Percentiles rank a stretch among this genome's conserved stretches.
These are phyloP conservation scores for Glyphotaelius pellucidus DNA, from an alignment of 2,888 invertebrate species.

Conservation along the genomic window DNA sequence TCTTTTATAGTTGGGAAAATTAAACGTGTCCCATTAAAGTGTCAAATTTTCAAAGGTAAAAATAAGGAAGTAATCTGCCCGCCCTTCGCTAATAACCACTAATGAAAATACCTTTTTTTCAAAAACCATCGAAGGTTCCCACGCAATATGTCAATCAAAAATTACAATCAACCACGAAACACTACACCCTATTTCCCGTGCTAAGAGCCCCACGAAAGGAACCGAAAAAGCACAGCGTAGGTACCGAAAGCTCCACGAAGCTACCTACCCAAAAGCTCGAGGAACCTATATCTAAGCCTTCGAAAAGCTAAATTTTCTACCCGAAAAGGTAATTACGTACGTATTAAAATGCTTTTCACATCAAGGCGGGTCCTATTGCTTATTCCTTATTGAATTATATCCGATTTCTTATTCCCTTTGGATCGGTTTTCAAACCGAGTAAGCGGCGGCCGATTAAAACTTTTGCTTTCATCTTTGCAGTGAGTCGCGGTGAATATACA, in stretches of 20 bases:
- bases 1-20: background rate
- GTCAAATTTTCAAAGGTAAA: background rate
- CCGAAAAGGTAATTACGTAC: constrained; percentile 47
- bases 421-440: constrained; percentile 3
- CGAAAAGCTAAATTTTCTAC: background rate
- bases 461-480: background rate
- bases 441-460: background rate
- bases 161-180: constrained; percentile 50
- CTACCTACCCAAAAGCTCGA: background rate
- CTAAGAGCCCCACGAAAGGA: constrained; percentile 33
- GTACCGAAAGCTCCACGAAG: background rate
- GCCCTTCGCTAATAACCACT: background rate
- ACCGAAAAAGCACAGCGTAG: background rate
- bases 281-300: background rate
- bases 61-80: constrained; percentile 8
- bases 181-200: constrained; percentile 49
- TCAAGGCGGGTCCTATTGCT: constrained; percentile 28
- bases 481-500: background rate
- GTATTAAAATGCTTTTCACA: constrained; percentile 9
- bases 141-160: constrained; percentile 51
- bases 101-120: background rate
- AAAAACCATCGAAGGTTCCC: constrained; percentile 32
- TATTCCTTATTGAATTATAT: constrained; percentile 49
- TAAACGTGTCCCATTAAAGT: background rate
- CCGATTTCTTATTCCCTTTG: constrained; percentile 13